Percentiles rank a stretch among this genome's conserved stretches.
Evolutionary conservation across 2,888 invertebrate genomes (phyloP).

Genomic region (Melanostoma scalare): DNA sequence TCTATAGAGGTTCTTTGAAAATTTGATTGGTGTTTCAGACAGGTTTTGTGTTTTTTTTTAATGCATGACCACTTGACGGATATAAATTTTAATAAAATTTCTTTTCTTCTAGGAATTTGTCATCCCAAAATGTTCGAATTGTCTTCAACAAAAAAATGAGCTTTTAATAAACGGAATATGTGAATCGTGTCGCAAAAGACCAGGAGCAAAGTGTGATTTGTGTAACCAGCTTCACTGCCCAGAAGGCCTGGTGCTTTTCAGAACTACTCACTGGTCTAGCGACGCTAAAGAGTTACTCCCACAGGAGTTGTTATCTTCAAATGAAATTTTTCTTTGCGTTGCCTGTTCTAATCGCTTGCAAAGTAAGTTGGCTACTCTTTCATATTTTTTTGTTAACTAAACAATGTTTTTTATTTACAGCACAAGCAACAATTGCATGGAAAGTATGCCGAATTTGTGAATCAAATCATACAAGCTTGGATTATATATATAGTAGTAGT

Average conservation of each 20-base stretch:
- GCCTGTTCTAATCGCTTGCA: background rate
- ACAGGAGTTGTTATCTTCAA: background rate
- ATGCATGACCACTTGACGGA: too few relatives aligned
- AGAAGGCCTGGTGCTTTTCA: background rate
- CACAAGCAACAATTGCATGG: slow-evolving; percentile 33
- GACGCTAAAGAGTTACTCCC: slow-evolving; percentile 33
- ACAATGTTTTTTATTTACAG: slow-evolving; percentile 3
- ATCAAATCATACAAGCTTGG: slow-evolving; percentile 2
- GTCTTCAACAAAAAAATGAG: slow-evolving; percentile 2
- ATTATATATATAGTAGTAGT: background rate
- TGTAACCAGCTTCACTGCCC: too few relatives aligned
- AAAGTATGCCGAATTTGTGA: slow-evolving; percentile 57
- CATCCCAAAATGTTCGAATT: slow-evolving; percentile 38
- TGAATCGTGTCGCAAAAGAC: slow-evolving; percentile 24
- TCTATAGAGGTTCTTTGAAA: too few relatives aligned
- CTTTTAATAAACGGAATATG: slow-evolving; percentile 7
- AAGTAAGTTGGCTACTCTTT: background rate
- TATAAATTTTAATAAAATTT: background rate
- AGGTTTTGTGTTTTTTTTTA: too few relatives aligned
- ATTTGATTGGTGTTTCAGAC: too few relatives aligned
- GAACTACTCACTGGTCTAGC: slow-evolving; percentile 16
- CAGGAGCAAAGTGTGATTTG: slow-evolving; percentile 27
- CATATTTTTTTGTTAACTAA: background rate
- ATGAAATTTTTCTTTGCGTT: background rate
- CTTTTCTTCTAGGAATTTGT: slow-evolving; percentile 17